A percentile compares a stretch with the other conserved stretches of the same genome.
These are phyloP conservation scores for Cryptotis parvus DNA, from an alignment of 2,113 vertebrate species.

Conservation along the genomic window DNA sequence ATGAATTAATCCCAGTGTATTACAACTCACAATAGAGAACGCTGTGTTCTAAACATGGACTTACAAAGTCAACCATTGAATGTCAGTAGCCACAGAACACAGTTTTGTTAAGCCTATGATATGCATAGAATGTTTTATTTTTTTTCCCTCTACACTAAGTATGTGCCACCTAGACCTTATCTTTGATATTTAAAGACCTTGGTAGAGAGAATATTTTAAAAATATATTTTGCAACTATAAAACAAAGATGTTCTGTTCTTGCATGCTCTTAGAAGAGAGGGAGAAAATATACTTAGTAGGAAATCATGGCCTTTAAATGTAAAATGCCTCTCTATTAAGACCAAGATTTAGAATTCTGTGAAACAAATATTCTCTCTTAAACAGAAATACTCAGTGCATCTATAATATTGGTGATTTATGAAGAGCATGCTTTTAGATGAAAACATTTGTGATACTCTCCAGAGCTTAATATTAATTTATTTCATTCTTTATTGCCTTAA, in stretches of 20 bases:
- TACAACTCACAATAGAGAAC: background rate
- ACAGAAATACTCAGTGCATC: background rate
- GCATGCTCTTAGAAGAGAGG: background rate
- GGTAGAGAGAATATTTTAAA: background rate
- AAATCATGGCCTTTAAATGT: background rate
- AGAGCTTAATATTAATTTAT: background rate
- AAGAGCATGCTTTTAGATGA: background rate
- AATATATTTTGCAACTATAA: background rate
- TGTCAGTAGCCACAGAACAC: background rate
- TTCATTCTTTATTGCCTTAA: background rate
- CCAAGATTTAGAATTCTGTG: background rate
- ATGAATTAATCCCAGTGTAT: background rate
- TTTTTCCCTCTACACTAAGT: background rate
- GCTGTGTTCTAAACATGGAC: background rate
- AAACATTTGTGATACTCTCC: background rate
- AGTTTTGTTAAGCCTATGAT: background rate
- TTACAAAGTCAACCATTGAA: background rate
- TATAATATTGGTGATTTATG: background rate
- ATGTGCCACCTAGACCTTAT: background rate
- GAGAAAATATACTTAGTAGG: background rate
- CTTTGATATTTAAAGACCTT: background rate
- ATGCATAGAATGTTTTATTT: background rate
- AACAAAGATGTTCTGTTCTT: background rate
- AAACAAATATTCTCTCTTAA: slow-evolving; percentile 2
- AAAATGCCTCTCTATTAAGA: background rate